These are phyloP conservation scores for Stenichneumon culpator DNA, from an alignment of 2,888 invertebrate species.

Conservation along the genomic window DNA sequence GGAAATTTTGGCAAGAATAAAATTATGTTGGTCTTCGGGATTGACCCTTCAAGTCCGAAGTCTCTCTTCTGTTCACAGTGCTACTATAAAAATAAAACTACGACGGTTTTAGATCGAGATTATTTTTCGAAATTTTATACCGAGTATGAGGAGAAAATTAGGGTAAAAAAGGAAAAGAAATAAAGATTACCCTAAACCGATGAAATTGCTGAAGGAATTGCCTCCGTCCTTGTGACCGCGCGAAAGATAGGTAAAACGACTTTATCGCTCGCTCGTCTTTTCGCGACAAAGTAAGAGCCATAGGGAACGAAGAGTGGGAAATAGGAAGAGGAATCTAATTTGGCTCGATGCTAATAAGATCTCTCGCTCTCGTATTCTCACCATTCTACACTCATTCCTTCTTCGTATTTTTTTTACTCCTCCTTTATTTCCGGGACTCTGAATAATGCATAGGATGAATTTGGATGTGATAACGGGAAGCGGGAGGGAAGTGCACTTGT, in stretches of 20 bases:
- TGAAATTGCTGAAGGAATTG: conserved; percentile 54
- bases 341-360: conserved; percentile 81
- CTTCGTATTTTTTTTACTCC: conserved; percentile 52
- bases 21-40: too few species aligned
- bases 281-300: conserved; percentile 42
- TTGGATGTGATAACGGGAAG: conserved; percentile 75
- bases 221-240: conserved; percentile 33
- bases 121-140: conserved; percentile 33
- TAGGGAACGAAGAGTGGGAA: conserved; percentile 52
- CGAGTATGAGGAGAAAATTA: conserved; percentile 7
- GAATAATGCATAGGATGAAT: conserved; percentile 79
- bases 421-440: conserved; percentile 62
- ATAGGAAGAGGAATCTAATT: conserved; percentile 78
- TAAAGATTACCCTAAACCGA: conserved; percentile 47
- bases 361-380: conserved; percentile 64
- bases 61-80: neutral
- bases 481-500: conserved; percentile 35
- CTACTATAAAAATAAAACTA: conserved; percentile 20
- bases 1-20: too few species aligned
- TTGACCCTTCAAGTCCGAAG: too few species aligned
- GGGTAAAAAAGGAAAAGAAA: conserved; percentile 5
- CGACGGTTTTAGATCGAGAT: neutral
- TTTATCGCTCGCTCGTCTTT: conserved; percentile 58
- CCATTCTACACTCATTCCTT: conserved; percentile 48
- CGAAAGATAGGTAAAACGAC: conserved; percentile 53